Evolutionary conservation across 2,797 vertebrate species (phyloP), one percentile per base, ranked within the genome.

Genomic region (Zenarchopterus dispar): DNA sequence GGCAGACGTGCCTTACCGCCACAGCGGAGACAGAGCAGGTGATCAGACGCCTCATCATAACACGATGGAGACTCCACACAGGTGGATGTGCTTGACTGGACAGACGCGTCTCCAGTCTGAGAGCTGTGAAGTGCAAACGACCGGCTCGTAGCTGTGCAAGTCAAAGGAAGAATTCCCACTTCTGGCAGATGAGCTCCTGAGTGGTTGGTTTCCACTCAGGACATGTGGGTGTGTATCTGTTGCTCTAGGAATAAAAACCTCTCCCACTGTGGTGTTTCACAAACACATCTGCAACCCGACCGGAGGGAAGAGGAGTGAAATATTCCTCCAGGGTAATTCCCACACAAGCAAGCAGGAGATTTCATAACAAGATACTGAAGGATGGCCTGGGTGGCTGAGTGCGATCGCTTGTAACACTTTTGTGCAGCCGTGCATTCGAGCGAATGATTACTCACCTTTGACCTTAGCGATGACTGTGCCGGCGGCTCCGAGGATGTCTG

Each of bases 381-480:
- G 23, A 48, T 46, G 21, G 69, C 48, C 18, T 39, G 19, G 48
- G 64, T 15, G 16, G 39, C 18, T 16, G 42, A 19, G 13, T 47
- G 26, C 31, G 31, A 72, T 47, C 43, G 70, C 36, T 31, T 67
- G 56, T 13, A n/a, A 41, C 26, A 48, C 52, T 46, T 69, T 41
- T 45, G 46, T 61, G 46, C 18, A 6, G 5, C 10, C 52, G 61
- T 48, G 60, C 53, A 46, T 64, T 41, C 1, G 17, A 4, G 31
- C 10, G 5, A 42, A 23, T 36, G 47, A 64, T 36, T 18, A 70
- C 92, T 90, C 58, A 98, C 98, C 97, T 98, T 98, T 99, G 73
- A 99, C 95, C 91, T 98, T 99, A 73, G 96, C 93, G 56, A 97
- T 95, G 87, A 99, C 94, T 1, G 92, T 95, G 78, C 97, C 97